Base-by-base conservation (phyloP, 1,140 invertebrate genomes). In the Druon quercuslanigerum region DNA sequence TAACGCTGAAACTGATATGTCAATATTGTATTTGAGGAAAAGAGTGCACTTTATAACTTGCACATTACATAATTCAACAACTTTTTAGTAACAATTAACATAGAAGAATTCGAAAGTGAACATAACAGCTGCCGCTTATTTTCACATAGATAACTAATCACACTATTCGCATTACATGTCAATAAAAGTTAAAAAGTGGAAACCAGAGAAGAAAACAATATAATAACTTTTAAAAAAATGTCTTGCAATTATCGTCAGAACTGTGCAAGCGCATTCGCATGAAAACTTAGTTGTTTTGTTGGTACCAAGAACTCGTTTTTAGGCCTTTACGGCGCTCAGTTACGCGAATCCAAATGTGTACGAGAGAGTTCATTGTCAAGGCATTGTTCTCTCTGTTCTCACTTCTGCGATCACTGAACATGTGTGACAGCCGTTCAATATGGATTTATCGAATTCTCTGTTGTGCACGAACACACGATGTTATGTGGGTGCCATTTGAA, bases 391-490 rank as follows among this genome's bases (percentile, higher is more conserved):
- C 56, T 56, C 54, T 56, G 56, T 57, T 57, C 56, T 20, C 54
- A 8, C 17, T 57, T 57, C 19, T 25, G 11, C 25, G 57, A 33
- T 60, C 57, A 14, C 25, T 66, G 60, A 46, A 66, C 60, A 66
- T 33, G 60, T 66, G 60, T 66, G 60, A 66, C 60, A 66, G 60
- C 25, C 25, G 40, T 66, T 66, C 60, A 40, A 33, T 66, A 66
- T 66, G 60, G 60, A 66, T 66, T 66, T 66, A 46, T 66, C 60
- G 14, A 66, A n/a, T 66, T 16, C 60, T 33, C 60, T 66, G 60
- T 66, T 46, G 40, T 25, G 8, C 25, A 60, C 25, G 60, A 16
- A 66, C 25, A 66, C 25, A 66, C 33, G 25, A 66, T 66, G 25
- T 16, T 66, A 66, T 66, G 60, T 66, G 60, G 60, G 60, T 66